Percentiles rank a stretch among this genome's conserved stretches.
phyloP scores from a whole-genome alignment of 1,140 invertebrate species.

The Coptotermes formosanus region DNA sequence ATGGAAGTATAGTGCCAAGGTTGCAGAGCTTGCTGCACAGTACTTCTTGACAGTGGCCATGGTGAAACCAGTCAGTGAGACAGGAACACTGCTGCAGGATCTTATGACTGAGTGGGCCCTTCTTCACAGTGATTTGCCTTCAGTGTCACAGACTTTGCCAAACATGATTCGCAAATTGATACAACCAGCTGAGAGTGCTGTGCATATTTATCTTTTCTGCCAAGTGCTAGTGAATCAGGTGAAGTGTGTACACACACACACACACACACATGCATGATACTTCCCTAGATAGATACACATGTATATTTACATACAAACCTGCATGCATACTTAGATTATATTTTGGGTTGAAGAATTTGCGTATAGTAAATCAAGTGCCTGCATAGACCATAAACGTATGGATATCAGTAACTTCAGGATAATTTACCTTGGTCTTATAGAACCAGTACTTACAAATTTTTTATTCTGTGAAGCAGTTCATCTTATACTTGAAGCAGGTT shows the following conservation, averaged over 20 bases:
- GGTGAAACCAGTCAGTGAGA: constrained; percentile 52
- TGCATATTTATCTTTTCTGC: constrained; percentile 58
- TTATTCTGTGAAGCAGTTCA: too few relatives aligned
- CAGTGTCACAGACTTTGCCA: constrained; percentile 36
- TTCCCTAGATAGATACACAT: too few relatives aligned
- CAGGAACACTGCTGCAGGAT: constrained; percentile 41
- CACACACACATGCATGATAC: too few relatives aligned
- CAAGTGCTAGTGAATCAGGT: constrained; percentile 58
- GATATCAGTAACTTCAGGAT: too few relatives aligned
- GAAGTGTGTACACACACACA: constrained; percentile 38
- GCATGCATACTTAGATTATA: too few relatives aligned
- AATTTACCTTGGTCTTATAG: too few relatives aligned
- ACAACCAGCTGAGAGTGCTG: constrained; percentile 54
- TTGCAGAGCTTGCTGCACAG: constrained; percentile 51
- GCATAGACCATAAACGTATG: too few relatives aligned
- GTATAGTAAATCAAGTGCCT: too few relatives aligned
- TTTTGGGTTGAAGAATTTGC: too few relatives aligned
- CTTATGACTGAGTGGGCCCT: constrained; percentile 43
- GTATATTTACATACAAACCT: too few relatives aligned
- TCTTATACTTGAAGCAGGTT: too few relatives aligned
- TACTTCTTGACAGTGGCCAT: constrained; percentile 54
- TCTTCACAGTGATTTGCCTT: constrained; percentile 39
- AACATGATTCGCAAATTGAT: constrained; percentile 55
- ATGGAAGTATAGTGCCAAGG: constrained; percentile 53
- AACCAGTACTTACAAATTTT: too few relatives aligned